phyloP scores from a whole-genome alignment of 2,888 invertebrate species.

The Ectobius pallidus region DNA sequence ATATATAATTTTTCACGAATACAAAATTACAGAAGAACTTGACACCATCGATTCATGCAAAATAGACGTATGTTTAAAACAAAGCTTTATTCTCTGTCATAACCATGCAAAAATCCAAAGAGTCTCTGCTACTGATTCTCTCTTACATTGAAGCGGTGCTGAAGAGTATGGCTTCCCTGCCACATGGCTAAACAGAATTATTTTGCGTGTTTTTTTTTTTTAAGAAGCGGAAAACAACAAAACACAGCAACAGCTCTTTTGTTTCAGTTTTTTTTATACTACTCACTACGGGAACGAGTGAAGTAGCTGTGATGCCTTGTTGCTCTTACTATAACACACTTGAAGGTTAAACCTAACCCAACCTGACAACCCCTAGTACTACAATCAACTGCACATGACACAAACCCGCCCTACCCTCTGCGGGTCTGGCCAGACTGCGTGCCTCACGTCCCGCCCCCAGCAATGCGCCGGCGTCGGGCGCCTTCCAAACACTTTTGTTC shows the following conservation, averaged over 20 bases:
- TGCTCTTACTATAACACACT: neutral
- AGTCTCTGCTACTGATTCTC: too few species aligned
- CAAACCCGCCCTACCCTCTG: too few species aligned
- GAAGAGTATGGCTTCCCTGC: slow-evolving; percentile 51
- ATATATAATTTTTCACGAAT: too few species aligned
- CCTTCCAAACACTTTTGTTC: slow-evolving; percentile 1
- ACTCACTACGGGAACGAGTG: slow-evolving; percentile 22
- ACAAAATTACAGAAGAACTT: too few species aligned
- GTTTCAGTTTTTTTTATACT: too few species aligned
- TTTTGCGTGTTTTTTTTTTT: neutral
- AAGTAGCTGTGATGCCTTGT: too few species aligned
- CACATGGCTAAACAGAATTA: slow-evolving; percentile 44
- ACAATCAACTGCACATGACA: neutral
- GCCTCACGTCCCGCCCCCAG: neutral
- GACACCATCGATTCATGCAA: too few species aligned
- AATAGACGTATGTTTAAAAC: too few species aligned
- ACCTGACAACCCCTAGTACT: neutral
- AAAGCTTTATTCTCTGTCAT: too few species aligned
- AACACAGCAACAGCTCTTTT: too few species aligned
- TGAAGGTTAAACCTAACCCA: neutral
- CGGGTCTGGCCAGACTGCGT: slow-evolving; percentile 1
- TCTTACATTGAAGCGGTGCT: slow-evolving; percentile 55
- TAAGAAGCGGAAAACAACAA: slow-evolving; percentile 18
- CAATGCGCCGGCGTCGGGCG: slow-evolving; percentile 8
- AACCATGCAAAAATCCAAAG: slow-evolving; percentile 18